A percentile compares a stretch with the other conserved stretches of the same genome.
Evolutionary conservation across 2,113 vertebrate species (phyloP).

Genomic region (Pristiophorus japonicus): DNA sequence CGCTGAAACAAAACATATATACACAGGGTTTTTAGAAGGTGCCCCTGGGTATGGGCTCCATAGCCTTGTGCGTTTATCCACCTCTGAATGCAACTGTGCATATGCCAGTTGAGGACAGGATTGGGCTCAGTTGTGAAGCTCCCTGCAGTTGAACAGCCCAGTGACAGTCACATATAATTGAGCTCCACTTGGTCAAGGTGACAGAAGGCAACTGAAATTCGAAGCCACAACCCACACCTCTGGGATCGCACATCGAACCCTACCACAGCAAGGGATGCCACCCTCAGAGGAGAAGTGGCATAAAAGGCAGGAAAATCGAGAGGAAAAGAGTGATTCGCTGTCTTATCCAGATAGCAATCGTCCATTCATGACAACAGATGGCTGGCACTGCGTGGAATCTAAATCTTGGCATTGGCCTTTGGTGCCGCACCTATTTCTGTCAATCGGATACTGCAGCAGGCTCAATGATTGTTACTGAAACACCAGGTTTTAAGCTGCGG

Average conservation of each 20-base stretch:
- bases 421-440: not conserved
- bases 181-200: not conserved
- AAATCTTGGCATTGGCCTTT: not conserved
- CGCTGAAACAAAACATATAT: not conserved
- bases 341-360: not conserved
- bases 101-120: not conserved
- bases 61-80: not conserved
- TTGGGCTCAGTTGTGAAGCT: not conserved
- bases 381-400: not conserved
- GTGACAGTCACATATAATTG: not conserved
- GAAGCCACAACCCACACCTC: not conserved
- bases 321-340: not conserved
- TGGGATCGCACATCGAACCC: not conserved
- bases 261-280: not conserved
- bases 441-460: not conserved
- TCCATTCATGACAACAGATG: constrained; percentile 26
- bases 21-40: not conserved
- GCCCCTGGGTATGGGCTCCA: no score
- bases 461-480: not conserved
- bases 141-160: not conserved
- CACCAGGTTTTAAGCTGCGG: not conserved
- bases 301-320: not conserved
- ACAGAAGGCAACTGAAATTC: not conserved
- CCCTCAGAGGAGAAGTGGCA: not conserved
- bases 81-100: not conserved